Evolutionary conservation across 92 coral and sea anemone genomes (phyloP), one percentile per base, ranked within the genome.

Genomic region (Metridium senile): DNA sequence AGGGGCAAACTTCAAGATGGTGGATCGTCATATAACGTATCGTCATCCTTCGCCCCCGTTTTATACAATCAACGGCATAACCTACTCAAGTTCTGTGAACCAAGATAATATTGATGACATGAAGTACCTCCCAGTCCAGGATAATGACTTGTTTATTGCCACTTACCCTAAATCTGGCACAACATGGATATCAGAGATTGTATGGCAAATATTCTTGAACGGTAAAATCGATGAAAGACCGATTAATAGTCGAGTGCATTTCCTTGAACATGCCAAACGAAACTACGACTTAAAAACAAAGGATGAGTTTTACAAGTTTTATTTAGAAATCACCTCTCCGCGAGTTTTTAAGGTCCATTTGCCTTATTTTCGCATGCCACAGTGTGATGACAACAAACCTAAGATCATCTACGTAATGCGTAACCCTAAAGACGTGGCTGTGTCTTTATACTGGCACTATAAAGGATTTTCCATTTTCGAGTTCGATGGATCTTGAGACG

Each of bases 341-440:
- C 82, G 87, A 20, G 66, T 84, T 21, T 66, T 84, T 35, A 88
- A 83, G 65, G 65, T 79, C 0, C 86, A 83, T 33, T 78, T 83
- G 20, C 85, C 85, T 0, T 65, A 57, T 68, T 17, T 10, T 7
- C 80, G 57, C 35, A 32, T 74, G 72, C 72, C 84, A 25, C 78
- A 74, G 11, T 47, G 47, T 4, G 67, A 64, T 26, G 52, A 43
- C 43, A 76, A 49, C 11, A 74, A 54, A 28, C 80, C 90, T 71
- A 88, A 69, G 53, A 74, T 75, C 58, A 58, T 88, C 33, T 88
- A 84, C 39, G 75, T 79, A 13, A 82, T 85, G 32, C 68, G 93
- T 28, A 88, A 88, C 51, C 89, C 93, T 11, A 88, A 81, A 27
- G 93, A 88, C 33, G 83, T 43, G 11, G 89, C 87, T 0, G 84